Evolutionary conservation across 2,888 invertebrate genomes (phyloP).

Genomic region (Microctonus brassicae): DNA sequence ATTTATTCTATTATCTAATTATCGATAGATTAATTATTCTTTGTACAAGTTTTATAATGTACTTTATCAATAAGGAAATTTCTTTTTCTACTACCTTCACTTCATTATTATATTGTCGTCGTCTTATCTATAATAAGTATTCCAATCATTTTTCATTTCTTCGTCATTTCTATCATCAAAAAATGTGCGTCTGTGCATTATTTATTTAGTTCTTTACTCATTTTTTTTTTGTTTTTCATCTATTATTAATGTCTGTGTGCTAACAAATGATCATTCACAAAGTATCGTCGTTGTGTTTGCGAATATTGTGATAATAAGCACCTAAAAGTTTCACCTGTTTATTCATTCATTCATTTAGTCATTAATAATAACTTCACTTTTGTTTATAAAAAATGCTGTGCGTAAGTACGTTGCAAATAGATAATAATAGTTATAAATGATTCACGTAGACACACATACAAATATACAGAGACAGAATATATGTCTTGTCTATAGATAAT

Average conservation of each 20-base stretch:
- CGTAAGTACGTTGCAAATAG: constrained; percentile 21
- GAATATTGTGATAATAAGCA: background rate
- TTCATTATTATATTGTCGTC: constrained; percentile 48
- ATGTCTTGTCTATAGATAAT: background rate
- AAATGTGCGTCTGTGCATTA: background rate
- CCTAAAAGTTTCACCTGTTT: background rate
- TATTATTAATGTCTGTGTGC: background rate
- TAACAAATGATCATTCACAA: background rate
- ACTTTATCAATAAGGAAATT: constrained; percentile 30
- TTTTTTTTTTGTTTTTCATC: background rate
- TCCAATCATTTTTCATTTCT: background rate
- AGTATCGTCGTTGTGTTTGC: constrained; percentile 15
- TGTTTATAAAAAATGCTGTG: constrained; percentile 16
- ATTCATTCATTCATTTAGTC: background rate
- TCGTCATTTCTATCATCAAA: background rate
- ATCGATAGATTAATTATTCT: constrained; percentile 54
- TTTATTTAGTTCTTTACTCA: too few relatives aligned
- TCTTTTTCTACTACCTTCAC: constrained; percentile 40
- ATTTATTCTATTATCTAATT: constrained; percentile 29
- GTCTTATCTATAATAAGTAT: constrained; percentile 36
- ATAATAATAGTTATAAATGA: constrained; percentile 2
- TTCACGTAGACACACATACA: too few relatives aligned
- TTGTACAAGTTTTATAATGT: constrained; percentile 52
- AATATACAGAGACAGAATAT: too few relatives aligned
- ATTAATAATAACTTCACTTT: background rate